Percentiles rank a stretch among this genome's conserved stretches.
Conservation (phyloP, 2,113 vertebrate species). For the Pleuronectes platessa region DNA sequence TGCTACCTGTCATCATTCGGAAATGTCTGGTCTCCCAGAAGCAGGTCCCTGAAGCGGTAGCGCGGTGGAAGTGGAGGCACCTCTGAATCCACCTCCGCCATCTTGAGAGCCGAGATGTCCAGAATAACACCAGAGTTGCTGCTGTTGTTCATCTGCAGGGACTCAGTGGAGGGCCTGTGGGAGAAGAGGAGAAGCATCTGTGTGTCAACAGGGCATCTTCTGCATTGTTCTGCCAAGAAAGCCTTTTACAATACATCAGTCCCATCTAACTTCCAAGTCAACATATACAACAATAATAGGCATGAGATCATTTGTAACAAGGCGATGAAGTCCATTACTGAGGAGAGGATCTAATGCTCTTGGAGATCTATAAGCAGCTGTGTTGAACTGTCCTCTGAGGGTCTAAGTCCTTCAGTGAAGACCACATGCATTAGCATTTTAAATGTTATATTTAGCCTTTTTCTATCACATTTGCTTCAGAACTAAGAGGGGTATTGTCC, state of each 20-base stretch:
- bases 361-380: background rate
- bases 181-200: background rate
- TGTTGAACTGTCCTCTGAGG: background rate
- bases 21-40: constrained; percentile 94
- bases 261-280: background rate
- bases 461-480: too few species aligned
- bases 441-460: too few species aligned
- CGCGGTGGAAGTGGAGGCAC: constrained; percentile 93
- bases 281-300: background rate
- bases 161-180: constrained; percentile 84
- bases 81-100: constrained; percentile 92
- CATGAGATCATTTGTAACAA: background rate
- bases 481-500: too few species aligned
- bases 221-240: too few species aligned
- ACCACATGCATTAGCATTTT: too few species aligned
- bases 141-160: constrained; percentile 81
- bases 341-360: background rate
- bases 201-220: constrained; percentile 1
- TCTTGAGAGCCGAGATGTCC: constrained; percentile 88
- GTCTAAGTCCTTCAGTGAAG: too few species aligned
- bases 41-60: constrained; percentile 95
- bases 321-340: background rate
- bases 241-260: background rate
- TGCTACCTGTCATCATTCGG: constrained; percentile 94
- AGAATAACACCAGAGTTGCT: constrained; percentile 85